phyloP scores from a whole-genome alignment of 2,113 vertebrate species.

The Tupaia chinensis region DNA sequence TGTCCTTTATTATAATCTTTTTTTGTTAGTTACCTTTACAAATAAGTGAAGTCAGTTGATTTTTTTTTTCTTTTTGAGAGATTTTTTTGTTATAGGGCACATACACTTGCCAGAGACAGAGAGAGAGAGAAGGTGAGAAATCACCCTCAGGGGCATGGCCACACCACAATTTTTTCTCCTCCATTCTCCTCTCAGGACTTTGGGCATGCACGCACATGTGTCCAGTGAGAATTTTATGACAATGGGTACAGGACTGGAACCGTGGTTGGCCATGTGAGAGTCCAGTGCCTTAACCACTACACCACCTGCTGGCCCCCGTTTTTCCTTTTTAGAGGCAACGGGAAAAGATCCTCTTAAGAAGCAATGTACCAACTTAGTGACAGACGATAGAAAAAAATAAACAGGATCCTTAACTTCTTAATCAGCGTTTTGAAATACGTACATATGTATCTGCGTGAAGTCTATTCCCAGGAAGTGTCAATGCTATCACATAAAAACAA shows the following conservation, averaged over 20 bases:
- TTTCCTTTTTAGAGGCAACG: constrained; percentile 15
- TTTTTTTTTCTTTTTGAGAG: too few species aligned
- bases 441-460: not conserved
- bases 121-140: too few species aligned
- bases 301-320: not conserved
- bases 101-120: too few species aligned
- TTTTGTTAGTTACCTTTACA: not conserved
- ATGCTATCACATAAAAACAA: not conserved
- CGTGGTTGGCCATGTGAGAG: too few species aligned
- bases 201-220: too few species aligned
- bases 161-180: too few species aligned
- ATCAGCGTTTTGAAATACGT: not conserved
- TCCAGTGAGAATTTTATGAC: too few species aligned
- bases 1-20: not conserved
- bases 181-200: too few species aligned
- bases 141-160: too few species aligned
- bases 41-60: not conserved
- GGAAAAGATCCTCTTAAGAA: not conserved
- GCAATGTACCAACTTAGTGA: not conserved
- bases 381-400: not conserved
- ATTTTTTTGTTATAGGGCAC: too few species aligned
- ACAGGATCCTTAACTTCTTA: not conserved
- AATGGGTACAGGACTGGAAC: too few species aligned
- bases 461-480: not conserved
- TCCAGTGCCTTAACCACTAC: too few species aligned